Evolutionary conservation across 2,888 invertebrate genomes (phyloP).

Genomic region (Trichopria drosophilae): DNA sequence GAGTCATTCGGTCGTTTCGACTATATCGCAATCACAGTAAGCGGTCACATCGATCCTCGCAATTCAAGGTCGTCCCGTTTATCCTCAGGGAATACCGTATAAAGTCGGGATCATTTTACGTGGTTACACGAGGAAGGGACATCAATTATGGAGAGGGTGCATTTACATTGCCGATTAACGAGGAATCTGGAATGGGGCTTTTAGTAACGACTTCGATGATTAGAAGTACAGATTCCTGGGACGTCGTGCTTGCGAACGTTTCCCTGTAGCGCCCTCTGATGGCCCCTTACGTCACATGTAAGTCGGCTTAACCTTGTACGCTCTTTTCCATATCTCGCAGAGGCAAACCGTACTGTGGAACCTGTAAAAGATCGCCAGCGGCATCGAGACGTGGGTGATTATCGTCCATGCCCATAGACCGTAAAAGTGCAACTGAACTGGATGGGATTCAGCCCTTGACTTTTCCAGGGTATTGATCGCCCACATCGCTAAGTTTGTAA

Average conservation of each 20-base stretch:
- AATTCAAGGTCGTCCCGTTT: too few relatives aligned
- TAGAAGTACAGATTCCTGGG: not conserved
- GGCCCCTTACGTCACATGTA: constrained; percentile 70
- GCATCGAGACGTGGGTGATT: constrained; percentile 92
- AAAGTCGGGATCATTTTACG: constrained; percentile 51
- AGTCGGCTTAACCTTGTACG: constrained; percentile 88
- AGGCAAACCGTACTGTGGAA: constrained; percentile 95
- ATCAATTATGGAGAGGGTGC: too few relatives aligned
- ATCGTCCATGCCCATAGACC: constrained; percentile 95
- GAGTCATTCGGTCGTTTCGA: too few relatives aligned
- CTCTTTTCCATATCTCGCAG: constrained; percentile 95
- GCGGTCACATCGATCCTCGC: constrained; percentile 30
- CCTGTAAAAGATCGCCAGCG: constrained; percentile 87
- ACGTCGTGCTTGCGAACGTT: constrained; percentile 7
- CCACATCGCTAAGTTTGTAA: constrained; percentile 92
- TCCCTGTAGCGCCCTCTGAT: constrained; percentile 32
- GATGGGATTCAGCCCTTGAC: constrained; percentile 86
- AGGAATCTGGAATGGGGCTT: constrained; percentile 46
- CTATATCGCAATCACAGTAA: constrained; percentile 34
- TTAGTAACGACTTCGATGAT: constrained; percentile 11
- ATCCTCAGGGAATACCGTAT: constrained; percentile 47
- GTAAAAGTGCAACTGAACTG: constrained; percentile 88
- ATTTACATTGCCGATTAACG: constrained; percentile 44
- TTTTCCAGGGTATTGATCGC: constrained; percentile 91
- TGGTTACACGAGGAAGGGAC: too few relatives aligned